phyloP scores from a whole-genome alignment of 2,113 vertebrate genomes.

The Eretmodus cyanostictus region DNA sequence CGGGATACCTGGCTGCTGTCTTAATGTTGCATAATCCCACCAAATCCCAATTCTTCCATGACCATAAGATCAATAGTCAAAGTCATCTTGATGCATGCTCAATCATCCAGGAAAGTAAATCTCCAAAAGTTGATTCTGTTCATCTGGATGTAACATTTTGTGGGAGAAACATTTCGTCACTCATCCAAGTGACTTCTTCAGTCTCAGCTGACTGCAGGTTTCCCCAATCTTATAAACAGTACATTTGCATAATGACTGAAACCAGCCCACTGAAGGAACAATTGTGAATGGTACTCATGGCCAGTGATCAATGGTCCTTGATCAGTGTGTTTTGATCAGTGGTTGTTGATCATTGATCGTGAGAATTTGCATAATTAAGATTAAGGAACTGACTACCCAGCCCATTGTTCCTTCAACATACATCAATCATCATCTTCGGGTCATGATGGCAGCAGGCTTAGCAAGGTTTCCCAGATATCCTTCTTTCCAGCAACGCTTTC shows the following conservation, averaged over 20 bases:
- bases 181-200: not conserved
- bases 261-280: not conserved
- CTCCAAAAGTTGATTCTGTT: not conserved
- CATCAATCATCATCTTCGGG: not conserved
- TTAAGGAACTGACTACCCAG: not conserved
- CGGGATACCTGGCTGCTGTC: too few relatives aligned
- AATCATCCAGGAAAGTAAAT: too few relatives aligned
- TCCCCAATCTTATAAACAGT: not conserved
- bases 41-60: too few relatives aligned
- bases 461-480: not conserved
- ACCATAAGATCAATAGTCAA: too few relatives aligned
- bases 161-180: not conserved
- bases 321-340: not conserved
- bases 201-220: not conserved
- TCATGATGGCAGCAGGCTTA: not conserved
- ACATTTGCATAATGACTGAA: not conserved
- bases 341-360: not conserved
- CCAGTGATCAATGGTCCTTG: not conserved
- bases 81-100: too few relatives aligned
- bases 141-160: not conserved
- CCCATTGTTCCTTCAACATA: not conserved
- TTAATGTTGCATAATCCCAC: too few relatives aligned
- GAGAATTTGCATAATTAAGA: not conserved
- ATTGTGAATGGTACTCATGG: not conserved
- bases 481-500: not conserved